These are phyloP conservation scores for Hirtodrosophila trivittata DNA, from an alignment of 2,888 invertebrate genomes.

Conservation along the genomic window DNA sequence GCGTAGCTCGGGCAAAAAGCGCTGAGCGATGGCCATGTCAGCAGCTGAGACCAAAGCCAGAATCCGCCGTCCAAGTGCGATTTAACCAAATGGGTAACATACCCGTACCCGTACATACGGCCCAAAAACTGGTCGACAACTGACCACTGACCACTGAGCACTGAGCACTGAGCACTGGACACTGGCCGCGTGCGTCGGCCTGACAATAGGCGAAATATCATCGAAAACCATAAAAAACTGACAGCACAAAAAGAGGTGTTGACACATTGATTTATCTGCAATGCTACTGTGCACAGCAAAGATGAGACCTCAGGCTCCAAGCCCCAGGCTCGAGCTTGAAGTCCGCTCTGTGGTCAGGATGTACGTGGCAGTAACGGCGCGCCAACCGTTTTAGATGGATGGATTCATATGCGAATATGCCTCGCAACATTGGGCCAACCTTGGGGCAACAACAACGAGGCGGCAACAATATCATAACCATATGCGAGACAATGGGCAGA, in stretches of 20 bases:
- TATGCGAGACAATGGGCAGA: constrained; percentile 39
- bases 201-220: constrained; percentile 83
- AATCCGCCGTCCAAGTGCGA: constrained; percentile 51
- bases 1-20: constrained; percentile 54
- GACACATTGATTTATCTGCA: constrained; percentile 84
- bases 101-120: constrained; percentile 50
- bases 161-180: neutral
- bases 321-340: neutral
- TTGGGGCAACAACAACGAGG: constrained; percentile 11
- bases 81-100: constrained; percentile 73
- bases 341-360: neutral
- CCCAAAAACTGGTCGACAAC: constrained; percentile 56
- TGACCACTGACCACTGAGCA: neutral
- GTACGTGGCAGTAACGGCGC: constrained; percentile 5
- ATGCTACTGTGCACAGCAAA: constrained; percentile 81
- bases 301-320: constrained; percentile 55
- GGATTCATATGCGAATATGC: constrained; percentile 67
- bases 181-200: constrained; percentile 60
- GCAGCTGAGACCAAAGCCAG: constrained; percentile 39
- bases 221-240: constrained; percentile 83
- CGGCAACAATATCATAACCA: constrained; percentile 75
- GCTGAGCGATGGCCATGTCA: constrained; percentile 61
- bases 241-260: constrained; percentile 84
- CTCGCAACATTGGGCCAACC: constrained; percentile 30
- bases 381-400: constrained; percentile 54